phyloP scores from a whole-genome alignment of 2,888 invertebrate species.

The Acleris sparsana region DNA sequence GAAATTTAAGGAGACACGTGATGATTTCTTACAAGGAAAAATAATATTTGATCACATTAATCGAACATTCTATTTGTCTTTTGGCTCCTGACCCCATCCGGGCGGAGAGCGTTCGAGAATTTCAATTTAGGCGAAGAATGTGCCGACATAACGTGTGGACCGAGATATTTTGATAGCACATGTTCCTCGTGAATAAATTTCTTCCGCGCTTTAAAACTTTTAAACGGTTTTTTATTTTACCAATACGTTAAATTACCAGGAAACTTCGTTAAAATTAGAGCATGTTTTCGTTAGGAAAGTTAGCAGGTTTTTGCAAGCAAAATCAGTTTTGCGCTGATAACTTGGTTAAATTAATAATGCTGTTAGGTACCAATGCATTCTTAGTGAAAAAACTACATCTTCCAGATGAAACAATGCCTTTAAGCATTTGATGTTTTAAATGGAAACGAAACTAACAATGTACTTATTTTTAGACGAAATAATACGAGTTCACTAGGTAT shows the following conservation, averaged over 20 bases:
- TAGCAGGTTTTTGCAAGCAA: background rate
- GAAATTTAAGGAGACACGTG: constrained; percentile 10
- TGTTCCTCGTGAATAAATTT: constrained; percentile 83
- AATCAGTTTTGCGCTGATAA: background rate
- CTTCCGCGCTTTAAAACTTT: constrained; percentile 80
- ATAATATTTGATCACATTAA: constrained; percentile 76
- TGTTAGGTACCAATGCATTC: too few relatives aligned
- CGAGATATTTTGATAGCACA: constrained; percentile 84
- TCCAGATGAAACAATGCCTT: too few relatives aligned
- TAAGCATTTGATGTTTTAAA: too few relatives aligned
- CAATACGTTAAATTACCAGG: constrained; percentile 40
- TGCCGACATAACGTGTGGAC: constrained; percentile 83
- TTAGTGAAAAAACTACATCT: too few relatives aligned
- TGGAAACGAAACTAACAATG: too few relatives aligned
- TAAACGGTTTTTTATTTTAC: constrained; percentile 74
- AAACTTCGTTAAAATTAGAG: background rate
- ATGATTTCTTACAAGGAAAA: constrained; percentile 50
- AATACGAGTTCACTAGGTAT: too few relatives aligned
- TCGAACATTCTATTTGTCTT: constrained; percentile 82
- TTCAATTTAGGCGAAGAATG: constrained; percentile 85
- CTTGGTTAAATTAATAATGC: background rate
- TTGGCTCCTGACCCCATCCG: constrained; percentile 77
- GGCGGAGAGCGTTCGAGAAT: constrained; percentile 81
- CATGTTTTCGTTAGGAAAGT: background rate
- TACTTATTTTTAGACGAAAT: too few relatives aligned